phyloP scores from a whole-genome alignment of 2,797 vertebrate genomes.

The Xerus rutilus region DNA sequence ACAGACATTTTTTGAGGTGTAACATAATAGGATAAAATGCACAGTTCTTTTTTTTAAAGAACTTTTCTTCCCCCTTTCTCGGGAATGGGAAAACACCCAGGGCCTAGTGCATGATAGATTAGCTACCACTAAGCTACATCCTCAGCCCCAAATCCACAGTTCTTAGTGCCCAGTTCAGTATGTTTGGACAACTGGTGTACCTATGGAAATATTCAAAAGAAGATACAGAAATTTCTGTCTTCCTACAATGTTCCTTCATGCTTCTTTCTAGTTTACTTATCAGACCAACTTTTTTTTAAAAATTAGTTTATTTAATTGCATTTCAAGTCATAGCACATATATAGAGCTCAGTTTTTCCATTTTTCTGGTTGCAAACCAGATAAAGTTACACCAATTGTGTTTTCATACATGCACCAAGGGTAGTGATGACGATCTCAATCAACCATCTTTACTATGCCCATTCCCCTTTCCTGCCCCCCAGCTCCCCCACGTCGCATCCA shows the following conservation, averaged over 20 bases:
- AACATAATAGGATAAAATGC: not conserved
- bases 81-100: not conserved
- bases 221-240: not conserved
- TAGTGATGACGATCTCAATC: no score
- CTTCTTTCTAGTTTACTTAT: not conserved
- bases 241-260: not conserved
- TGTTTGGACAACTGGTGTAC: slow-evolving; percentile 12
- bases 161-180: not conserved
- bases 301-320: no score
- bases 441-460: no score
- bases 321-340: no score
- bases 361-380: no score
- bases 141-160: not conserved
- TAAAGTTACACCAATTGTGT: no score
- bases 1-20: not conserved
- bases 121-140: not conserved
- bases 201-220: not conserved
- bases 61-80: no score
- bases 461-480: no score
- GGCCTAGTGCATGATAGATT: not conserved
- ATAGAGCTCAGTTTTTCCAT: no score
- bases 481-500: no score
- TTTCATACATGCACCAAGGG: no score
- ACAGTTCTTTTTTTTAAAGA: not conserved
- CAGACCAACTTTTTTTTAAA: slow-evolving; percentile 13